Base-by-base conservation (phyloP, 2,797 vertebrate genomes). In the Moxostoma hubbsi region DNA sequence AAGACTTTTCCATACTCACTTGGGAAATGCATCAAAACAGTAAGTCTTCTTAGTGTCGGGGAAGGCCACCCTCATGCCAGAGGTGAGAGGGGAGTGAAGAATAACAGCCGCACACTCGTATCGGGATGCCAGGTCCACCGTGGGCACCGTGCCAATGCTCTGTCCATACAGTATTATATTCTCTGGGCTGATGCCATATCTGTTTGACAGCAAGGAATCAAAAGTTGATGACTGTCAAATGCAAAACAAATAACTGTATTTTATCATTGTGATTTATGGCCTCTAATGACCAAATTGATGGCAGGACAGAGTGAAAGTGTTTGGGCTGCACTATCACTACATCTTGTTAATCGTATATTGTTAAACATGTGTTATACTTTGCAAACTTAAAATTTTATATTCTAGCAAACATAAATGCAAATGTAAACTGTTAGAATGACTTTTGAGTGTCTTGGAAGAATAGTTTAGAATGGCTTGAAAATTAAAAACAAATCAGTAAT, bases 11-110 rank as follows among this genome's bases (percentile, higher is more conserved):
- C 1, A 11, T 50, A 87, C 95, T 95, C 91, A 98, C 97, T 97
- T 98, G 86, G 96, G 96, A 87, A 98, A 98, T 13, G 96, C 97
- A 18, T 98, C 97, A 0, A 98, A 98, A 92, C 97, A 98, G 86
- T 98, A 98, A 6, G 97, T 98, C 92, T 98, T 98, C 94, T 96
- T 98, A 75, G 96, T 98, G 79, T 98, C 97, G 0, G 97, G 97
- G 88, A 98, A 98, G 85, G 96, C 97, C 2, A 98, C 97, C 53
- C 97, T 92, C 96, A 98, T 98, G 89, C 97, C 97, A 0, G 97
- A 98, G 50, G 96, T 97, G 73, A 98, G 93, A 0, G 97, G 96
- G 0, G 97, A 98, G 85, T 98, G 97, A 70, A 98, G 94, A 63
- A 98, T 94, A 3, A 98, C 97, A 0, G 97, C 97, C 0, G 96